A percentile compares a stretch with the other conserved stretches of the same genome.
phyloP scores from a whole-genome alignment of 2,888 invertebrate species.

The Sicus ferrugineus region DNA sequence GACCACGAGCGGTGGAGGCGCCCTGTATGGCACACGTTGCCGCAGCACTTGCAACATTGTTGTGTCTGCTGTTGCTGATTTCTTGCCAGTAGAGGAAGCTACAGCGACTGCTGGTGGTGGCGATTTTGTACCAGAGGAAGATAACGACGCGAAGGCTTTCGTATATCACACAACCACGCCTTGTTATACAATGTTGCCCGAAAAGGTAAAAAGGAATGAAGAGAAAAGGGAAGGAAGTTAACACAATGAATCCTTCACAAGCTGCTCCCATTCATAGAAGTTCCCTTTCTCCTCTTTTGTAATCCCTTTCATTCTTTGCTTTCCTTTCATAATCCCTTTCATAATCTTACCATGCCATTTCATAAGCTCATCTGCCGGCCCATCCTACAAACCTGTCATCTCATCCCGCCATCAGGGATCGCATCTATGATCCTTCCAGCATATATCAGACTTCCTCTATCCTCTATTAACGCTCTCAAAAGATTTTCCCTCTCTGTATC shows the following conservation, averaged over 20 bases:
- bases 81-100: constrained; percentile 48
- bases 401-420: too few relatives aligned
- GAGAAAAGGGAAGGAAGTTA: neutral
- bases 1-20: constrained; percentile 22
- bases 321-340: too few relatives aligned
- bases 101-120: constrained; percentile 8
- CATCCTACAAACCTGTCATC: neutral
- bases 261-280: neutral
- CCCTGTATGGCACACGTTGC: constrained; percentile 64
- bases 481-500: neutral
- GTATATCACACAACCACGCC: constrained; percentile 56
- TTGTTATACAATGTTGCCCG: constrained; percentile 54
- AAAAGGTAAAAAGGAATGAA: constrained; percentile 53
- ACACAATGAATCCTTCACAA: too few relatives aligned
- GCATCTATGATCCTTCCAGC: too few relatives aligned
- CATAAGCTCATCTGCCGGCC: neutral
- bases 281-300: neutral
- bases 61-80: constrained; percentile 67
- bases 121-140: constrained; percentile 44
- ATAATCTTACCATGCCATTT: too few relatives aligned
- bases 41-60: constrained; percentile 76
- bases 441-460: too few relatives aligned
- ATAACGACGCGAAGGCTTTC: constrained; percentile 52
- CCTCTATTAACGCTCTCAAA: too few relatives aligned
- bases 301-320: neutral